Percentiles rank a stretch among this genome's conserved stretches.
Evolutionary conservation across 1,140 invertebrate species (phyloP).

Genomic region (Rhyzopertha dominica): DNA sequence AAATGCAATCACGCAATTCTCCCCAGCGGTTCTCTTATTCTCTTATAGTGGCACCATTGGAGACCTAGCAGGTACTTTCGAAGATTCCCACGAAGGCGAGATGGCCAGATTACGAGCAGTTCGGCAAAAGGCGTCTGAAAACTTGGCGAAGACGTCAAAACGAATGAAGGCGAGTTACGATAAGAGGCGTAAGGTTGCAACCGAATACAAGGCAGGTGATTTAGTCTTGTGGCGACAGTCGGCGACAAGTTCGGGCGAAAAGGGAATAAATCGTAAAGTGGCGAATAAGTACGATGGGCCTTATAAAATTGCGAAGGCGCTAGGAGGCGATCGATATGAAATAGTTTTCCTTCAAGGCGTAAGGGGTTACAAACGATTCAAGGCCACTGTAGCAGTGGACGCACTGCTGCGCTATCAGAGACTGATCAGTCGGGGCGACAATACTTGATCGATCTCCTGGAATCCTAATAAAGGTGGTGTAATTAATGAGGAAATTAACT

Average conservation of each 20-base stretch:
- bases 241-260: neutral
- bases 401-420: too few relatives aligned
- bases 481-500: too few relatives aligned
- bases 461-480: too few relatives aligned
- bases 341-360: conserved; percentile 12
- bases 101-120: too few relatives aligned
- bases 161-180: conserved; percentile 1
- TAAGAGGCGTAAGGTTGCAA: neutral
- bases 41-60: too few relatives aligned
- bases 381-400: conserved; percentile 8
- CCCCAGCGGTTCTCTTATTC: too few relatives aligned
- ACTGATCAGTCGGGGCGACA: too few relatives aligned
- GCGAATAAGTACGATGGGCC: conserved; percentile 16
- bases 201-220: neutral
- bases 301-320: conserved; percentile 14
- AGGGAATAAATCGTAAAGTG: conserved; percentile 12
- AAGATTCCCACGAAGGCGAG: too few relatives aligned
- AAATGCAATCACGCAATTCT: too few relatives aligned
- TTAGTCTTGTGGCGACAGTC: conserved; percentile 11
- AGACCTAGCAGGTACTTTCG: too few relatives aligned
- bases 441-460: too few relatives aligned
- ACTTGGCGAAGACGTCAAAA: conserved; percentile 3
- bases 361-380: conserved; percentile 13
- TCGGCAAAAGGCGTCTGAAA: neutral
- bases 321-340: conserved; percentile 17